Evolutionary conservation across 2,888 invertebrate genomes (phyloP).

Genomic region (Podabrus alpinus): DNA sequence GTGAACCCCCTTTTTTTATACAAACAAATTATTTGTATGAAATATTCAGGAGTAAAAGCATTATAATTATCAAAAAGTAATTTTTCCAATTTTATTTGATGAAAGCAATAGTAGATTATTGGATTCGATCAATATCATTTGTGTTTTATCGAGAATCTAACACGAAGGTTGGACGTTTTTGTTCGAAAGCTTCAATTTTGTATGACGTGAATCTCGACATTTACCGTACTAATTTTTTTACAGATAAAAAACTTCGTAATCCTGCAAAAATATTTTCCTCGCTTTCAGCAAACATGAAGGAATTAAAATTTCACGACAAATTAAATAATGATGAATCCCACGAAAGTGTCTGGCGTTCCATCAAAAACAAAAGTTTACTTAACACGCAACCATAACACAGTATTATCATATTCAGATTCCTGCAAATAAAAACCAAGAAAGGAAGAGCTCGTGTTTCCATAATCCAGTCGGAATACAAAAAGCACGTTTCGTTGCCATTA

Average conservation of each 20-base stretch:
- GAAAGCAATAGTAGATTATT: not conserved
- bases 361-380: not conserved
- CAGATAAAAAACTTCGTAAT: not conserved
- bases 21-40: not conserved
- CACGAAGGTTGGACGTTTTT: not conserved
- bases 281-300: not conserved
- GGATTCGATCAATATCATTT: not conserved
- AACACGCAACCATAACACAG: not conserved
- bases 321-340: not conserved
- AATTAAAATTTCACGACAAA: not conserved
- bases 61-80: not conserved
- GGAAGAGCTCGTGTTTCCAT: slow-evolving; percentile 12
- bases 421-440: slow-evolving; percentile 5
- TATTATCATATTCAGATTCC: slow-evolving; percentile 6
- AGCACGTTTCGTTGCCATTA: slow-evolving; percentile 12
- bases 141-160: not conserved
- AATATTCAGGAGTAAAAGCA: not conserved
- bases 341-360: not conserved
- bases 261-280: not conserved
- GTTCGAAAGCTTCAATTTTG: not conserved
- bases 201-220: not conserved
- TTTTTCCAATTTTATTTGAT: not conserved
- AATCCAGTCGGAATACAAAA: slow-evolving; percentile 15
- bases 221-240: too few species aligned
- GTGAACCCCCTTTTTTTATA: too few species aligned